Evolutionary conservation across 2,113 vertebrate genomes (phyloP).

Genomic region (Semicossyphus pulcher): DNA sequence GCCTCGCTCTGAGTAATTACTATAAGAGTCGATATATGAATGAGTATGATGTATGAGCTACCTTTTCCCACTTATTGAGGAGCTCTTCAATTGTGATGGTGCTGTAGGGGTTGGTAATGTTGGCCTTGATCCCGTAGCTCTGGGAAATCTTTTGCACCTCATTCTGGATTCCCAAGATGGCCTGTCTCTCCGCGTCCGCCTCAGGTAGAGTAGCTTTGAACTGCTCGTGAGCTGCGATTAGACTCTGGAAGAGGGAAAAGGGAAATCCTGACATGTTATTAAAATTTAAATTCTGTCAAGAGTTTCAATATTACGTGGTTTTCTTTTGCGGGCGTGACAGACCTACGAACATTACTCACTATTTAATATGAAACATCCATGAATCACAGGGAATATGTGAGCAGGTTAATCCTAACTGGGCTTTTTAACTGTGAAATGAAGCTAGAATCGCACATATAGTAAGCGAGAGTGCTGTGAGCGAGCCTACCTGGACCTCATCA

Average conservation of each 20-base stretch:
- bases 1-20: not conserved
- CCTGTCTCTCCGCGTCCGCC: slow-evolving; percentile 93
- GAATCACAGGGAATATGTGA: not conserved
- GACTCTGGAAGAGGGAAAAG: slow-evolving; percentile 82
- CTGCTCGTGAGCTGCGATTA: slow-evolving; percentile 95
- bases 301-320: not conserved
- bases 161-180: slow-evolving; percentile 95
- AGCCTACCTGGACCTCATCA: slow-evolving; percentile 94
- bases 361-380: not conserved
- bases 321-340: not conserved
- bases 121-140: slow-evolving; percentile 92
- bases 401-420: not conserved
- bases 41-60: slow-evolving; percentile 55
- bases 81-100: slow-evolving; percentile 91
- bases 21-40: not conserved
- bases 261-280: slow-evolving; percentile 24
- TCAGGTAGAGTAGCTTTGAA: slow-evolving; percentile 86
- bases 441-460: not conserved
- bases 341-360: not conserved
- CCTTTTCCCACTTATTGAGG: slow-evolving; percentile 97
- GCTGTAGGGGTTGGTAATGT: slow-evolving; percentile 92
- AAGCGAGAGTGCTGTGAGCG: not conserved
- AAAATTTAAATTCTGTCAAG: slow-evolving; percentile 19
- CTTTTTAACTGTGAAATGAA: slow-evolving; percentile 12
- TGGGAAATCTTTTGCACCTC: slow-evolving; percentile 98